Percentiles rank a stretch among this genome's conserved stretches.
These are phyloP conservation scores for Zaprionus nigranus DNA, from an alignment of 1,140 invertebrate genomes.

Conservation along the genomic window DNA sequence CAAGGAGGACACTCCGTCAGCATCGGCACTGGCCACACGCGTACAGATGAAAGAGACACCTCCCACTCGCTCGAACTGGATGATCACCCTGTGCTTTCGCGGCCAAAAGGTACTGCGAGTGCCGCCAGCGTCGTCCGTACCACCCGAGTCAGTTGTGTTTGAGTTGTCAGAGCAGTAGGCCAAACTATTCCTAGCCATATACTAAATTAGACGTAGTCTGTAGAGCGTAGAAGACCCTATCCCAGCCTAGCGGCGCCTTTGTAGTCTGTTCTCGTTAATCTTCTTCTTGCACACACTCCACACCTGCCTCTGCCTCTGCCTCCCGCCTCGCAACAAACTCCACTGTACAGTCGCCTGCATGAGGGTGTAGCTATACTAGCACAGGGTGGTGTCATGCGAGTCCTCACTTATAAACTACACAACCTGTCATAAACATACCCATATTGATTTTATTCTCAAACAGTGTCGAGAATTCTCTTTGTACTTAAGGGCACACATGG, in stretches of 20 bases:
- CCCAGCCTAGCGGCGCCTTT: slow-evolving; percentile 11
- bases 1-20: slow-evolving; percentile 8
- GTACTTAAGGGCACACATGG: neutral
- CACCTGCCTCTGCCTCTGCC: neutral
- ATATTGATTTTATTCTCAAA: neutral
- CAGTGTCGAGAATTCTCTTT: neutral
- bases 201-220: slow-evolving; percentile 46
- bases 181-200: slow-evolving; percentile 57
- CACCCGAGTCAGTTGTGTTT: slow-evolving; percentile 85
- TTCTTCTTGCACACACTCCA: slow-evolving; percentile 11
- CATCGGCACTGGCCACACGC: slow-evolving; percentile 28
- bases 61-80: slow-evolving; percentile 60
- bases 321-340: neutral
- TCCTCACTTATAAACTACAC: neutral
- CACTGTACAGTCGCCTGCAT: slow-evolving; percentile 8
- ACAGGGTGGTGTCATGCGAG: slow-evolving; percentile 1
- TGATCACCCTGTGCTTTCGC: slow-evolving; percentile 78
- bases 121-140: slow-evolving; percentile 82
- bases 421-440: too few relatives aligned
- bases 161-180: slow-evolving; percentile 84
- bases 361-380: neutral
- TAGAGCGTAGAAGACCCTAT: slow-evolving; percentile 32
- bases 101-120: slow-evolving; percentile 84
- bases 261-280: slow-evolving; percentile 8
- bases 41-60: slow-evolving; percentile 55